A percentile compares a stretch with the other conserved stretches of the same genome.
These are phyloP conservation scores for Tenthredo distinguenda DNA, from an alignment of 2,888 invertebrate species.

Conservation along the genomic window DNA sequence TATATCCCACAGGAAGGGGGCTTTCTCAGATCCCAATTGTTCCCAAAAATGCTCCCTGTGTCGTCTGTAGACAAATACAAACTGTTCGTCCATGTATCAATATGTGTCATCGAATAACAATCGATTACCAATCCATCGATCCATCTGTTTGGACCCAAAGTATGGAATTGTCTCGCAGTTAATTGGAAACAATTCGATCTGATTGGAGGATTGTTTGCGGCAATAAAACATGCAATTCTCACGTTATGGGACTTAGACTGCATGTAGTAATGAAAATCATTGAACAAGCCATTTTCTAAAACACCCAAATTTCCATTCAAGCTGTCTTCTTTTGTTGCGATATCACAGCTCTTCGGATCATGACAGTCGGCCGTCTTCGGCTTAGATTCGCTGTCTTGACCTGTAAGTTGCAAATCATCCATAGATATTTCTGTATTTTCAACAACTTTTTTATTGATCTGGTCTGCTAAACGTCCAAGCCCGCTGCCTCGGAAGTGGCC, in stretches of 20 bases:
- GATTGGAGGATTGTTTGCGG: constrained; percentile 1
- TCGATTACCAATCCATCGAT: constrained; percentile 30
- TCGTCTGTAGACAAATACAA: constrained; percentile 29
- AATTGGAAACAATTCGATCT: background rate
- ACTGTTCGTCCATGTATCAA: constrained; percentile 4
- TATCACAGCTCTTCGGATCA: background rate
- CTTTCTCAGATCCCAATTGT: background rate
- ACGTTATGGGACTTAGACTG: constrained; percentile 10
- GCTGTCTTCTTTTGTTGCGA: background rate
- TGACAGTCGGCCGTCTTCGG: background rate
- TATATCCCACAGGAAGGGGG: background rate
- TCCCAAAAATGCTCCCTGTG: constrained; percentile 17
- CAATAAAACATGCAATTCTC: background rate
- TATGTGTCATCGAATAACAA: constrained; percentile 27
- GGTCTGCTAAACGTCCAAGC: background rate
- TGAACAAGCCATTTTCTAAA: background rate
- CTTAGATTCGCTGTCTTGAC: background rate
- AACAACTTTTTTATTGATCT: background rate
- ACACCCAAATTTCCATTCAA: background rate
- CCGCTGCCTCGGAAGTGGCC: background rate
- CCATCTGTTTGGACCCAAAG: background rate
- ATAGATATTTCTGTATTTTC: too few relatives aligned
- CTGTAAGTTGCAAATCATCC: too few relatives aligned
- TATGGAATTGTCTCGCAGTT: constrained; percentile 24
- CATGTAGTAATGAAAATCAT: background rate